Base-by-base conservation (phyloP, 2,797 vertebrate species). In the Mormyrus hasselquistii region DNA sequence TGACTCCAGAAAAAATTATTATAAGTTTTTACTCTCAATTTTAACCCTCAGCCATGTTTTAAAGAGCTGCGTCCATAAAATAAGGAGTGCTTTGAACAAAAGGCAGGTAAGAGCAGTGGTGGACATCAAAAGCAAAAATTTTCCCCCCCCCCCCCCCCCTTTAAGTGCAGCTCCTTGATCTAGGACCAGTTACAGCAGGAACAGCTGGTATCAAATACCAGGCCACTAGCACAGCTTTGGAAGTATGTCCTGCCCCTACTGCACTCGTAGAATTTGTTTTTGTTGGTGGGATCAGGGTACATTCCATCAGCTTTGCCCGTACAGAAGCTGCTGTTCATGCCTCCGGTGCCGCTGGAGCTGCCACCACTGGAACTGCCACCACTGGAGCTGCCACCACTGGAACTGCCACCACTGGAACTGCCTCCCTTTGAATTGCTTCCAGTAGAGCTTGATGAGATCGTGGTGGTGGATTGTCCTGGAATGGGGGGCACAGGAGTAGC, bases 191-290 rank as follows among this genome's bases (percentile, higher is more conserved):
- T 93, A 90, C 91, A 93, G 89, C 93, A 94, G 69, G 90, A 93
- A 85, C 93, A 95, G 90, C 92, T 87, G 47, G 91, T 65, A 89
- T 94, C 90, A 76, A 95, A 94, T 76, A 94, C 92, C 89, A 94
- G 92, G 22, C 93, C 88, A 22, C 62, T 1, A 41, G 91, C 91
- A 47, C 94, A 94, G 22, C 88, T 1, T 89, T 93, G 88, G n/a
- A 93, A 92, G 91, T 92, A 94, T 85, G 93, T 93, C 49, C 87
- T 88, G 59, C 93, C 92, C 0, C 14, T 2, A 53, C 22, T 91
- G 59, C 94, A 95, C 90, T 92, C 89, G 76, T 93, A 94, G 91
- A 92, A 94, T 14, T 93, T 91, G 90, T 92, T 93, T 90, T 90
- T 93, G 91, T 94, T 90, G 16, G 19, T 88, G 14, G 92, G 88